Base-by-base conservation (phyloP, 1,140 invertebrate genomes). In the Macrobrachium rosenbergii region DNA sequence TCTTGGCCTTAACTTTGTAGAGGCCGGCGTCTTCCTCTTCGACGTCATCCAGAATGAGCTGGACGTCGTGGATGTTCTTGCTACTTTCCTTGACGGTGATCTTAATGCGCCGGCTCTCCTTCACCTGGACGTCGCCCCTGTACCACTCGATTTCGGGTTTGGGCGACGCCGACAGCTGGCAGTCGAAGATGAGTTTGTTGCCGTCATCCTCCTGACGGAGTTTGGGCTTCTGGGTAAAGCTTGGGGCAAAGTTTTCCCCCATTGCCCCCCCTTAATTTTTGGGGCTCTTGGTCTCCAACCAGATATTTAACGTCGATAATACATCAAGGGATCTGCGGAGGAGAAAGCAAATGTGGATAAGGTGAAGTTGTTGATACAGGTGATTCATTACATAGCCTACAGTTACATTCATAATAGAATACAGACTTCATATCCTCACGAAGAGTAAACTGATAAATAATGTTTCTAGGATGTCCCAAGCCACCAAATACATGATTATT, bases 1-100 rank as follows among this genome's bases (percentile, higher is more conserved):
- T 99, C 93, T 97, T 98, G 90, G 98, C 98, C 93, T 97, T 97
- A 91, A 99, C 98, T 93, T 98, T 98, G 94, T 99, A 99, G 82
- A 98, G 95, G 91, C 98, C 98, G 88, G 97, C 97, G 92, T 99
- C 98, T 37, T 95, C 95, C 94, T 99, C 97, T 92, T 98, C 95
- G 90, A 99, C 98, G 92, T 98, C 97, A 92, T 98, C 96, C 90
- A 99, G 94, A 92, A 99, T 97, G 90, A 99, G 94, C 89, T 97
- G 95, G 91, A 98, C 97, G 90, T 96, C 93, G 92, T 96, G 98
- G 92, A 97, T 96, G 93, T 97, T 96, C 58, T 84, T 82, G 87
- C 95, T 95, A 81, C 97, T 93, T 90, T 96, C 95, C 91, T 96
- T 96, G 91, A 96, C 95, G 89, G 95, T 97, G 91, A 97, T 96